A percentile compares a stretch with the other conserved stretches of the same genome.
phyloP scores from a whole-genome alignment of 2,113 vertebrate species.

The Oreochromis aureus region DNA sequence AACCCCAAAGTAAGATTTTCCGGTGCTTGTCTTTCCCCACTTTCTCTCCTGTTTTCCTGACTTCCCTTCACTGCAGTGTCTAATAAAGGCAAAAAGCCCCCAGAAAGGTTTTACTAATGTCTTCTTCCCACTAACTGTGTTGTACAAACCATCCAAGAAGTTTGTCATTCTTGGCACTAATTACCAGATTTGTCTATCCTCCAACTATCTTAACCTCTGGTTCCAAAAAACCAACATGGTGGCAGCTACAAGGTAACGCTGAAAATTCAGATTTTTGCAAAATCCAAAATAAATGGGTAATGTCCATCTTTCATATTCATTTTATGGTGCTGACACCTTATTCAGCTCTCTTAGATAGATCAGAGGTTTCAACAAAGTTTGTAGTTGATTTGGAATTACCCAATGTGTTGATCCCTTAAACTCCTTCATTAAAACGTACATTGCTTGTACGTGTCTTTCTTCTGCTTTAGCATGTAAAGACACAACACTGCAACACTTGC shows the following conservation, averaged over 20 bases:
- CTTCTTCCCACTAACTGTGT: not conserved
- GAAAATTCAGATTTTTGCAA: not conserved
- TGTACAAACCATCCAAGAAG: not conserved
- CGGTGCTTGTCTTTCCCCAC: not conserved
- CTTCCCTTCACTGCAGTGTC: not conserved
- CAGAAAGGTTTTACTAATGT: accelerated
- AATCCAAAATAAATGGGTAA: not conserved
- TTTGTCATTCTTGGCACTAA: accelerated
- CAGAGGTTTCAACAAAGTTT: not conserved
- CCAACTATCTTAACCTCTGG: not conserved
- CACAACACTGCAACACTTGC: not conserved
- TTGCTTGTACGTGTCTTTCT: not conserved
- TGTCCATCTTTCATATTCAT: not conserved
- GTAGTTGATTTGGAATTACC: not conserved
- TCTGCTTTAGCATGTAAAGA: not conserved
- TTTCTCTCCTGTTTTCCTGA: not conserved
- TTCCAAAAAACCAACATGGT: not conserved
- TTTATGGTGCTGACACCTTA: accelerated
- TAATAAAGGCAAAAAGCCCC: not conserved
- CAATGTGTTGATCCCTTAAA: accelerated
- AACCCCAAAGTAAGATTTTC: not conserved
- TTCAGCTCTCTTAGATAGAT: not conserved
- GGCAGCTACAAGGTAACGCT: not conserved
- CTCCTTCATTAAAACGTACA: accelerated
- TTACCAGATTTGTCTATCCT: not conserved